Evolutionary conservation across 2,888 invertebrate species (phyloP), one percentile per base, ranked within the genome.

Genomic region (Willowsia nigromaculata): DNA sequence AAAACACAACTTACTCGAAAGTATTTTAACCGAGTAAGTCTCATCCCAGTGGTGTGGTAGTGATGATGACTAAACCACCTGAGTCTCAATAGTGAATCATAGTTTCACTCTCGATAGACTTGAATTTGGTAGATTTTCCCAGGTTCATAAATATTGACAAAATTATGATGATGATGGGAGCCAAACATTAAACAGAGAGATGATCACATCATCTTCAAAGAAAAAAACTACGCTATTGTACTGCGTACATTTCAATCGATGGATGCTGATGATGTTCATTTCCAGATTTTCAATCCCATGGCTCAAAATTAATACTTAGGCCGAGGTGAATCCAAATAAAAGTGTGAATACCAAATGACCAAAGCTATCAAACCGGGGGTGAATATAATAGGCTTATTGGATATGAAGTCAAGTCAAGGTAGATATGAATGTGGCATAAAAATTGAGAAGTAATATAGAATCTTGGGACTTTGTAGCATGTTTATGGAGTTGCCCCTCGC

Each of bases 401-500:
- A 43, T 25, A 43, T 22, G 40, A 65, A 65, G 65, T 65, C 5
- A 78, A 78, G 53, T 50, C 50, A 80, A 80, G 33, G 82, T 84
- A 71, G 62, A 71, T 71, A 53, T 30, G 47, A 30, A 40, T 59
- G 62, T 76, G 40, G 30, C n/a, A 74, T 82, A 82, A 90, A 88
- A 90, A 90, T 87, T 90, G 90, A 90, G 85, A 91, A 91, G 88
- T 89, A 90, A 90, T 87, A 91, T 85, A 56, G 25, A 71, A 85
- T 0, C 83, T 91, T 90, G 91, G 91, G 85, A 84, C 84, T 90
- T n/a, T 86, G 71, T 88, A 91, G 85, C 91, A 91, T 91, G 90
- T 91, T 91, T 91, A 91, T 91, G 90, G 82, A 91, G 90, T 91
- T 91, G 91, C 91, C 89, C 89, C 91, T 90, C 90, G 78, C 89